Percentiles rank a stretch among this genome's conserved stretches.
These are phyloP conservation scores for Sebastes hubbsi DNA, from an alignment of 2,797 vertebrate genomes.

Conservation along the genomic window DNA sequence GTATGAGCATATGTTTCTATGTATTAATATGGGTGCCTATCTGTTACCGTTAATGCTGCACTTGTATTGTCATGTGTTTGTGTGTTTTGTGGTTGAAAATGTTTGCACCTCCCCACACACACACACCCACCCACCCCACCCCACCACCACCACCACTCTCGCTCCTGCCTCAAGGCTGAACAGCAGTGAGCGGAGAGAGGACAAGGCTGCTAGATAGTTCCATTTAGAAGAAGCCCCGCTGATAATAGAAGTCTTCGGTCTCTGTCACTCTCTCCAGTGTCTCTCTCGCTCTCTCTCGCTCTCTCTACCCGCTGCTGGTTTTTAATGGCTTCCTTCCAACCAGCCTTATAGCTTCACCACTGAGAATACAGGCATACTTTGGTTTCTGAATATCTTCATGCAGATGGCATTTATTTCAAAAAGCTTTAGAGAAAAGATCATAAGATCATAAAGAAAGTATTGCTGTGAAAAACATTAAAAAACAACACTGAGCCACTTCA, in stretches of 20 bases:
- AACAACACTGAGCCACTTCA: neutral
- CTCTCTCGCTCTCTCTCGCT: neutral
- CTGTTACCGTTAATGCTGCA: neutral
- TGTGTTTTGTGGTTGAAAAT: constrained; percentile 14
- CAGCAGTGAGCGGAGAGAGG: constrained; percentile 54
- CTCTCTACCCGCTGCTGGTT: constrained; percentile 35
- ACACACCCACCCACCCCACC: neutral
- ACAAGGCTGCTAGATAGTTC: constrained; percentile 65
- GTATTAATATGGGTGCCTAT: neutral
- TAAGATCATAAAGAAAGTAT: constrained; percentile 1
- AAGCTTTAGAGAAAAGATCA: neutral
- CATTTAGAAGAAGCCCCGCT: constrained; percentile 72
- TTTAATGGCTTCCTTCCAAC: constrained; percentile 61
- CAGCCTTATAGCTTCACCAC: constrained; percentile 25
- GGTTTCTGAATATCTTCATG: neutral
- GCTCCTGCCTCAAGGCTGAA: constrained; percentile 55
- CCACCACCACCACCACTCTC: neutral
- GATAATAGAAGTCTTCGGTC: constrained; percentile 80
- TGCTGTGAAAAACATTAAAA: constrained; percentile 5
- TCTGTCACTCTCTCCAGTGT: constrained; percentile 61
- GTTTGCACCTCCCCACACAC: neutral
- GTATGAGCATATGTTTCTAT: neutral
- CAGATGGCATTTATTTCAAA: constrained; percentile 5
- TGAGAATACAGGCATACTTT: constrained; percentile 22
- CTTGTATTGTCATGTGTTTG: constrained; percentile 10